Evolutionary conservation across 2,797 vertebrate species (phyloP).

Genomic region (Myiotriccus ornatus): DNA sequence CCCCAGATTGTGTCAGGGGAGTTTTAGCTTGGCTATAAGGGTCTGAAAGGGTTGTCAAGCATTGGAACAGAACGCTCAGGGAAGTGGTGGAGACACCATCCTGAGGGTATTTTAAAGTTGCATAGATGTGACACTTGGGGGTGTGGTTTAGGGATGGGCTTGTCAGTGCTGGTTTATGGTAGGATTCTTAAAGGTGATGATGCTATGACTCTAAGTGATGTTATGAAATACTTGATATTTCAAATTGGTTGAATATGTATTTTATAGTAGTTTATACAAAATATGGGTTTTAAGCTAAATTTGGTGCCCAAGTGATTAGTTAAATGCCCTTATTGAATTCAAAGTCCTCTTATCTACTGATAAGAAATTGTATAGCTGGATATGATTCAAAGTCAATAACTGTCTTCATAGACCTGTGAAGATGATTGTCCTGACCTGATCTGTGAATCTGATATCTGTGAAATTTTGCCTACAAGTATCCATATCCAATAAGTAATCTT

Average conservation of each 20-base stretch:
- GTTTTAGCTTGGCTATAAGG: neutral
- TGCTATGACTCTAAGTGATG: neutral
- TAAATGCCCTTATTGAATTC: neutral
- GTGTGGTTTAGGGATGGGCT: neutral
- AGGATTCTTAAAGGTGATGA: neutral
- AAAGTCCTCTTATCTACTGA: neutral
- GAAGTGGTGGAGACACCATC: rapidly evolving
- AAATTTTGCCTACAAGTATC: neutral
- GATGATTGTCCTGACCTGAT: neutral
- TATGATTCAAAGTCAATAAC: neutral
- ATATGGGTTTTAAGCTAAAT: neutral
- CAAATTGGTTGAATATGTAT: neutral
- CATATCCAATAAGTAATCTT: neutral
- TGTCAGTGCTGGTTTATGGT: neutral
- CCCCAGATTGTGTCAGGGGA: neutral
- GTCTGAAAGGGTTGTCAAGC: neutral
- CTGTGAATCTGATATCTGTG: neutral
- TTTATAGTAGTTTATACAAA: neutral
- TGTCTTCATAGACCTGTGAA: neutral
- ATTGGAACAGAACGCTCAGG: neutral
- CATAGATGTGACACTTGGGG: too few species aligned
- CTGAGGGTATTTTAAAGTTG: neutral
- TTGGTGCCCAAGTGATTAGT: neutral
- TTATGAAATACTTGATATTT: neutral
- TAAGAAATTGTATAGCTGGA: neutral